Evolutionary conservation across 53 echinoderm and acorn worm genomes (phyloP).

Genomic region (Mesocentrotus franciscanus): DNA sequence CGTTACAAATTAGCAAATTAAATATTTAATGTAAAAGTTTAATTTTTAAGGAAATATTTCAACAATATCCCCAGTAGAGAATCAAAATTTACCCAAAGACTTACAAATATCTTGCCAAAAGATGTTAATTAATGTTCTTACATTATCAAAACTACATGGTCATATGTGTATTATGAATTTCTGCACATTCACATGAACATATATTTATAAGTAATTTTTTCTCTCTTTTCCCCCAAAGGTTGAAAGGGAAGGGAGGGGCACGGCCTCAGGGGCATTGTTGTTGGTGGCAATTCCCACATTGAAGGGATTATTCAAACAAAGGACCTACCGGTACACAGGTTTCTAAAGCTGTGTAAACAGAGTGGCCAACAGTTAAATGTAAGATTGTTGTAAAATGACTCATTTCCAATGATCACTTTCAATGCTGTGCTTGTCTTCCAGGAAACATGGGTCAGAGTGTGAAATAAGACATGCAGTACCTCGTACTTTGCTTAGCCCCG

Average conservation of each 20-base stretch:
- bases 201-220: no score
- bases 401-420: slow-evolving; percentile 23
- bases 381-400: neutral
- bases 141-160: neutral
- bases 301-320: slow-evolving; percentile 16
- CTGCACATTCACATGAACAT: neutral
- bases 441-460: slow-evolving; percentile 16
- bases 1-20: no score
- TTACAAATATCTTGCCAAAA: neutral
- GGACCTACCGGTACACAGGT: neutral
- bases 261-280: neutral
- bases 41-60: no score
- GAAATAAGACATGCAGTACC: neutral
- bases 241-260: neutral
- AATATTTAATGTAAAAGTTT: no score
- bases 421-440: neutral
- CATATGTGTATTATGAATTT: neutral
- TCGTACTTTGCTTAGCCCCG: no score
- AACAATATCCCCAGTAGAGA: no score
- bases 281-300: neutral
- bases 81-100: no score
- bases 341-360: slow-evolving; percentile 8
- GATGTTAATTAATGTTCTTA: neutral
- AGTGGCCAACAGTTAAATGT: neutral
- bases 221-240: neutral